phyloP scores from a whole-genome alignment of 2,888 invertebrate genomes.

The Conistra vaccinii region DNA sequence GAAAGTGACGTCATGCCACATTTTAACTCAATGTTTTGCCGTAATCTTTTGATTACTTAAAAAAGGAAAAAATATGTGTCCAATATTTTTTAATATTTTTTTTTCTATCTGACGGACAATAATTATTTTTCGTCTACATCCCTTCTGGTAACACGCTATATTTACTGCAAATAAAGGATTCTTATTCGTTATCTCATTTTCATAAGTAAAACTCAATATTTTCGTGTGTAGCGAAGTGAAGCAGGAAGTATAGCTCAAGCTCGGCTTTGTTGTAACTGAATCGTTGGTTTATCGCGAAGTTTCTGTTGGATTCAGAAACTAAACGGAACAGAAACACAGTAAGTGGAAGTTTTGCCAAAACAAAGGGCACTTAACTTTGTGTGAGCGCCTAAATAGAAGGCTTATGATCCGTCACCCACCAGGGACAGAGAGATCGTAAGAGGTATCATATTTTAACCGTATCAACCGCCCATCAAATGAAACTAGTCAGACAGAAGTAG shows the following conservation, averaged over 20 bases:
- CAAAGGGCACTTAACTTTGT: conserved; percentile 50
- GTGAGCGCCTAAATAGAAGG: conserved; percentile 30
- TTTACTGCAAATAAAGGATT: no score
- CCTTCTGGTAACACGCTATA: no score
- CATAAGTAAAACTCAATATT: conserved; percentile 12
- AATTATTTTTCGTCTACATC: no score
- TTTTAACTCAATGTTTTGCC: no score
- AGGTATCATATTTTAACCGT: conserved; percentile 5
- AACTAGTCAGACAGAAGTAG: conserved; percentile 5
- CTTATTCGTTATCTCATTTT: background rate
- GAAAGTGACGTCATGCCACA: no score
- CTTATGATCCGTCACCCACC: conserved; percentile 27
- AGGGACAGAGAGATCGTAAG: background rate
- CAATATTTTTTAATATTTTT: no score
- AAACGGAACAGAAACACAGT: conserved; percentile 51
- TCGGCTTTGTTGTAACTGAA: conserved; percentile 43
- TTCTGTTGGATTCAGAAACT: conserved; percentile 48
- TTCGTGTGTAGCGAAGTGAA: conserved; percentile 18
- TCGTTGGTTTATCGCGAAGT: conserved; percentile 56
- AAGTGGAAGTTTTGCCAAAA: conserved; percentile 58
- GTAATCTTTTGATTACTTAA: no score
- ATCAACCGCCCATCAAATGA: conserved; percentile 7
- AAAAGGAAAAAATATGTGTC: no score
- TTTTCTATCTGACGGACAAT: no score
- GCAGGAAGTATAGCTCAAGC: conserved; percentile 34